Evolutionary conservation across 2,888 invertebrate genomes (phyloP).

Genomic region (Eupithecia inturbata): DNA sequence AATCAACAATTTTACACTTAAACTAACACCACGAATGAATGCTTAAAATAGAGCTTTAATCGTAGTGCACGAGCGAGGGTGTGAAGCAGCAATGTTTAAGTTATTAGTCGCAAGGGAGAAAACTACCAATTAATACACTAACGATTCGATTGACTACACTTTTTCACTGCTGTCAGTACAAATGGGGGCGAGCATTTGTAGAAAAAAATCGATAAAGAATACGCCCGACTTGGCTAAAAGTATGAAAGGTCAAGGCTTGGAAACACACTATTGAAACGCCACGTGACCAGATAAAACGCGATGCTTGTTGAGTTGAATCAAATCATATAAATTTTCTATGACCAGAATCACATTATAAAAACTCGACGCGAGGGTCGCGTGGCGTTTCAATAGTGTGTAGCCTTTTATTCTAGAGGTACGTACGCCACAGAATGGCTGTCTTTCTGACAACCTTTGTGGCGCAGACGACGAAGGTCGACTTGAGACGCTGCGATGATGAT

Average conservation of each 20-base stretch:
- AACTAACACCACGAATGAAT: not conserved
- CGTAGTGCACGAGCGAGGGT: not conserved
- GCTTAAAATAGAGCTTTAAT: not conserved
- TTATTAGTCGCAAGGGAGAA: not conserved
- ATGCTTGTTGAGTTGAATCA: not conserved
- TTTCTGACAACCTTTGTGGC: not conserved
- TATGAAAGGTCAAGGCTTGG: not conserved
- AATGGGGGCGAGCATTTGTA: not conserved
- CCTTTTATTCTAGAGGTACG: not conserved
- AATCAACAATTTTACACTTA: not conserved
- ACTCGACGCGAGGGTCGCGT: too few species aligned
- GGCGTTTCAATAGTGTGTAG: too few species aligned
- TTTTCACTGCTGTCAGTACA: not conserved
- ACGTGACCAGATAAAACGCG: not conserved
- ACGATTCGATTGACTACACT: not conserved
- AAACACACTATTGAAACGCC: not conserved
- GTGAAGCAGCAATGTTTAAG: not conserved
- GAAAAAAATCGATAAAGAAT: not conserved
- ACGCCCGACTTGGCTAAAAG: not conserved
- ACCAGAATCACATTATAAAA: too few species aligned
- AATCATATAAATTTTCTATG: not conserved
- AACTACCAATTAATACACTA: not conserved
- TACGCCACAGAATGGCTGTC: not conserved
- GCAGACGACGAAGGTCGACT: not conserved
- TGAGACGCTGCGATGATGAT: too few species aligned